These are phyloP conservation scores for Corydoras maculifer DNA, from an alignment of 2,113 vertebrate species.

Conservation along the genomic window DNA sequence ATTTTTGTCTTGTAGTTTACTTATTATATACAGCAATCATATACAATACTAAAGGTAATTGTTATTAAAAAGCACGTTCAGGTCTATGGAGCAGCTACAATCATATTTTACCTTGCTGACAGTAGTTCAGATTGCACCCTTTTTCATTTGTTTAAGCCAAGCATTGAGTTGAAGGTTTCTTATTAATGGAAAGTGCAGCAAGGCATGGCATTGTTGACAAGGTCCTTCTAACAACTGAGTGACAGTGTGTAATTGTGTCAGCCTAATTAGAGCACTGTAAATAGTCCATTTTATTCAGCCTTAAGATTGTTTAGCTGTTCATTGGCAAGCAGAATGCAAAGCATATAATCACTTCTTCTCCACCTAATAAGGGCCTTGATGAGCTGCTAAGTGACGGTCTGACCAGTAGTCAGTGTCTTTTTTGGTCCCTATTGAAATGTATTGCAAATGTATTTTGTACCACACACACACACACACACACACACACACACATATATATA, in stretches of 20 bases:
- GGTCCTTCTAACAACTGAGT: constrained; percentile 44
- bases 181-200: constrained; percentile 38
- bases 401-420: constrained; percentile 60
- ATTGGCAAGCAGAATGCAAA: constrained; percentile 44
- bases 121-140: constrained; percentile 7
- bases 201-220: constrained; percentile 45
- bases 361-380: constrained; percentile 62
- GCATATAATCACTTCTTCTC: constrained; percentile 55
- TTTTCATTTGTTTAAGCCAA: not conserved
- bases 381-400: constrained; percentile 56
- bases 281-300: constrained; percentile 38
- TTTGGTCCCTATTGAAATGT: constrained; percentile 35
- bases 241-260: constrained; percentile 47
- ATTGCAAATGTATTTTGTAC: too few species aligned
- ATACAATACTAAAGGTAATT: too few species aligned
- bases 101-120: not conserved
- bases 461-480: too few species aligned
- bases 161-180: constrained; percentile 15
- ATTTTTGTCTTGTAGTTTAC: too few species aligned
- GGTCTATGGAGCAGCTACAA: not conserved
- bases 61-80: not conserved
- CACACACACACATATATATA: too few species aligned
- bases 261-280: constrained; percentile 41
- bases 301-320: constrained; percentile 39
- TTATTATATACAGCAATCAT: too few species aligned